A percentile compares a stretch with the other conserved stretches of the same genome.
Evolutionary conservation across 2,888 invertebrate species (phyloP).

Genomic region (Orchesellides sinensis): DNA sequence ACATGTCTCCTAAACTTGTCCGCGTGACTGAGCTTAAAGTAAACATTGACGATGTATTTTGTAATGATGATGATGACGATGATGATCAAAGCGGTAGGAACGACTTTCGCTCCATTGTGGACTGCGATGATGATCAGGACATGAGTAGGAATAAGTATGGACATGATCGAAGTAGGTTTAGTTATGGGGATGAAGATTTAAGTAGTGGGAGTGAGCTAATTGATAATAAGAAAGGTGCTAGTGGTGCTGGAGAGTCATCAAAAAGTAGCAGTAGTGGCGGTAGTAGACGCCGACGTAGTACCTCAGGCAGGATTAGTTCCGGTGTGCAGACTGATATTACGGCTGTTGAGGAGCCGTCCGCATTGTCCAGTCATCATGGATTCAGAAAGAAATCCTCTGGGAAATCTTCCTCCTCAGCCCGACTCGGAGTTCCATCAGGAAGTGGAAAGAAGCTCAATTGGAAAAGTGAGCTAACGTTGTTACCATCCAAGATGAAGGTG

Average conservation of each 20-base stretch:
- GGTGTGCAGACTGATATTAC: slow-evolving; percentile 74
- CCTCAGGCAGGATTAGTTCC: slow-evolving; percentile 65
- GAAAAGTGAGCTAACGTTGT: slow-evolving; percentile 74
- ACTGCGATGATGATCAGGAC: slow-evolving; percentile 43
- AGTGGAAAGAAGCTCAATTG: slow-evolving; percentile 73
- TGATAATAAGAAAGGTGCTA: slow-evolving; percentile 27
- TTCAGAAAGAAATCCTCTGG: slow-evolving; percentile 55
- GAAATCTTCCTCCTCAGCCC: slow-evolving; percentile 21
- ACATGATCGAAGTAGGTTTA: slow-evolving; percentile 5
- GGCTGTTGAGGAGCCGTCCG: slow-evolving; percentile 70
- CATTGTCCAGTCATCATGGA: slow-evolving; percentile 40
- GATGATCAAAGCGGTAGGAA: slow-evolving; percentile 62
- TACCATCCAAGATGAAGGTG: slow-evolving; percentile 74
- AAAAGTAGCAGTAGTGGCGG: slow-evolving; percentile 34
- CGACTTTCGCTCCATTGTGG: slow-evolving; percentile 70
- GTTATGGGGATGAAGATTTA: slow-evolving; percentile 52
- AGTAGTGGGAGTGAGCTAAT: slow-evolving; percentile 61
- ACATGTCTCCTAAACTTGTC: slow-evolving; percentile 72
- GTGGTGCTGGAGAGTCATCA: slow-evolving; percentile 17
- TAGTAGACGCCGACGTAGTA: slow-evolving; percentile 34
- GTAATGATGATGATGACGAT: slow-evolving; percentile 61
- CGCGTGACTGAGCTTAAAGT: slow-evolving; percentile 73
- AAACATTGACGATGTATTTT: slow-evolving; percentile 54
- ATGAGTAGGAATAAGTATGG: neutral
- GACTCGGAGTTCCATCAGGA: slow-evolving; percentile 47